Percentiles rank a stretch among this genome's conserved stretches.
Evolutionary conservation across 2,113 vertebrate genomes (phyloP).

Genomic region (Notarius quadriscutis): DNA sequence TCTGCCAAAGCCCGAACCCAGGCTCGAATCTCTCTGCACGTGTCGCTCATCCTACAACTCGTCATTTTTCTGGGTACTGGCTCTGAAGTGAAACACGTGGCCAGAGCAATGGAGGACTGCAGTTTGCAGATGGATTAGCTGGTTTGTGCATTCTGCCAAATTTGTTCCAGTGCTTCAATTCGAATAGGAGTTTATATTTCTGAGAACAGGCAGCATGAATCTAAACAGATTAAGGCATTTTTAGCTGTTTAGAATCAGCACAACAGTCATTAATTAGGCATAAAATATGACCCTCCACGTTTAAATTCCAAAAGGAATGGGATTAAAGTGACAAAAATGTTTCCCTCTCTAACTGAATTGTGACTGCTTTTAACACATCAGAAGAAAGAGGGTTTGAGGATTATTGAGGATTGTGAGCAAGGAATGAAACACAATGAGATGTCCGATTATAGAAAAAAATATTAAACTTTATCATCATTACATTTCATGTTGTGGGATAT

Average conservation of each 20-base stretch:
- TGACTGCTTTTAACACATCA: constrained; percentile 57
- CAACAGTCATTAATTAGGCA: constrained; percentile 62
- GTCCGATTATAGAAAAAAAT: neutral
- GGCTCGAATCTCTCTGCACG: neutral
- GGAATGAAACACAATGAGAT: neutral
- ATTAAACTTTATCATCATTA: neutral
- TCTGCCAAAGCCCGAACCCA: neutral
- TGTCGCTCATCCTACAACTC: constrained; percentile 15
- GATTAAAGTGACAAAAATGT: constrained; percentile 45
- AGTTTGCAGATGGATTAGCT: constrained; percentile 54
- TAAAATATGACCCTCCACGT: constrained; percentile 59
- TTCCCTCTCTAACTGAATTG: constrained; percentile 57
- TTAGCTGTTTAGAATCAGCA: constrained; percentile 7
- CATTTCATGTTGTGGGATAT: neutral
- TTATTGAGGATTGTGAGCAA: neutral
- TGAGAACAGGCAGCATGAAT: constrained; percentile 50
- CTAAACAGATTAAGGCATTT: constrained; percentile 54
- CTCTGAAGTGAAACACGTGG: constrained; percentile 17
- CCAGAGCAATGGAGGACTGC: constrained; percentile 45
- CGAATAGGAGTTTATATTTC: constrained; percentile 46
- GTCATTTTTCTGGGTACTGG: constrained; percentile 18
- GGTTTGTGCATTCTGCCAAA: constrained; percentile 48
- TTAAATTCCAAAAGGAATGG: constrained; percentile 55
- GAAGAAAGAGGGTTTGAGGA: constrained; percentile 18
- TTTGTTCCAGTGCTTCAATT: constrained; percentile 62